Conservation (phyloP, 2,888 invertebrate species). For the Calameuta idolon region DNA sequence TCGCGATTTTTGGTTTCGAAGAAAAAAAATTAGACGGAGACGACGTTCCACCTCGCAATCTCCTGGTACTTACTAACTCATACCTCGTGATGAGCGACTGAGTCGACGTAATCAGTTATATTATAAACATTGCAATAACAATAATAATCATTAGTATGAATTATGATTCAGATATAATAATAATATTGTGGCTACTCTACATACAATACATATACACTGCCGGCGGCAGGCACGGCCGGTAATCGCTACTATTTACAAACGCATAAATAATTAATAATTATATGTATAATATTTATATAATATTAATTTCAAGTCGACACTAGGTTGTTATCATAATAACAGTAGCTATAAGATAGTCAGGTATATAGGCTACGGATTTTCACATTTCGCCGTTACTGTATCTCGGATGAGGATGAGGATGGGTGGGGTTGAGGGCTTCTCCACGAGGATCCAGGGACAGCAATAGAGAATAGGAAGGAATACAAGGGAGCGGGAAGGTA, state of each 20-base stretch:
- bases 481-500: not conserved
- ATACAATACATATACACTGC: slow-evolving; percentile 65
- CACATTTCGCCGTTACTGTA: slow-evolving; percentile 30
- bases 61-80: slow-evolving; percentile 20
- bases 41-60: slow-evolving; percentile 17
- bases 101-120: slow-evolving; percentile 52
- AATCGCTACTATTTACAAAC: slow-evolving; percentile 65
- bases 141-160: slow-evolving; percentile 54
- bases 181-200: slow-evolving; percentile 62
- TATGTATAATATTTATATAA: slow-evolving; percentile 39
- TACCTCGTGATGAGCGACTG: slow-evolving; percentile 46
- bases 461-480: not conserved
- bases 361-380: slow-evolving; percentile 26
- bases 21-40: no score
- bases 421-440: not conserved
- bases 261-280: slow-evolving; percentile 64
- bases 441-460: no score
- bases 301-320: slow-evolving; percentile 24
- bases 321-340: slow-evolving; percentile 23
- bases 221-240: slow-evolving; percentile 44
- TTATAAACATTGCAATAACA: slow-evolving; percentile 64
- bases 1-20: no score
- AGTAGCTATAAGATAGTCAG: slow-evolving; percentile 37
- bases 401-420: slow-evolving; percentile 35
- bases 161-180: slow-evolving; percentile 46